A percentile compares a stretch with the other conserved stretches of the same genome.
Evolutionary conservation across 2,113 vertebrate species (phyloP).

Genomic region (Malurus cyaneus): DNA sequence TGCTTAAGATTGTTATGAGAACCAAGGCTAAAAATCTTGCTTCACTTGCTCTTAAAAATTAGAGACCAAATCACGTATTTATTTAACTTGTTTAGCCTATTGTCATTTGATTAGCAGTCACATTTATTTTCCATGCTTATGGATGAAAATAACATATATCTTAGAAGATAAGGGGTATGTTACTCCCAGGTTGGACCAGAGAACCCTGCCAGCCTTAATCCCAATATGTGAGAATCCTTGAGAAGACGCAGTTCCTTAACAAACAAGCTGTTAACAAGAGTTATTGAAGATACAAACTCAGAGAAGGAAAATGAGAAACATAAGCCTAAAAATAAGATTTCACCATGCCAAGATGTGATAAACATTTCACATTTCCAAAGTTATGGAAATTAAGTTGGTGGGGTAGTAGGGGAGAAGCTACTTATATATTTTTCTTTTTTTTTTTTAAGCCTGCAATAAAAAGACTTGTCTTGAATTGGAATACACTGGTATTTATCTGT

Average conservation of each 20-base stretch:
- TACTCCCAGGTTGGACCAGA: background rate
- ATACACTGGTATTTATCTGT: background rate
- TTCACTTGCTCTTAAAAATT: background rate
- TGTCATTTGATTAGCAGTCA: background rate
- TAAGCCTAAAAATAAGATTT: background rate
- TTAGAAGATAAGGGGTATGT: fast-evolving
- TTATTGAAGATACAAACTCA: background rate
- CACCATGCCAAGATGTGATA: background rate
- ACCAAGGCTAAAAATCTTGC: background rate
- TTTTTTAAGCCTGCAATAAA: background rate
- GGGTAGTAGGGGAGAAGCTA: fast-evolving
- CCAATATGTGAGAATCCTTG: background rate
- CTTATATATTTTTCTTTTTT: too few species aligned
- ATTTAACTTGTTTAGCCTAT: background rate
- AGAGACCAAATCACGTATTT: background rate
- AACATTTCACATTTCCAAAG: background rate
- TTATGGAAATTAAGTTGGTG: background rate
- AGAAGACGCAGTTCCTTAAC: background rate
- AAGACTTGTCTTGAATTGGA: background rate
- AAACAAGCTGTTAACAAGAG: background rate
- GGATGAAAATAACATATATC: background rate
- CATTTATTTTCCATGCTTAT: background rate
- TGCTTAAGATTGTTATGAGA: background rate
- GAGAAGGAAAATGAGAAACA: background rate
- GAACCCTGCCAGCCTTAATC: background rate